Conservation (phyloP, 2,888 invertebrate species). For the Drosophila meridionalis region DNA sequence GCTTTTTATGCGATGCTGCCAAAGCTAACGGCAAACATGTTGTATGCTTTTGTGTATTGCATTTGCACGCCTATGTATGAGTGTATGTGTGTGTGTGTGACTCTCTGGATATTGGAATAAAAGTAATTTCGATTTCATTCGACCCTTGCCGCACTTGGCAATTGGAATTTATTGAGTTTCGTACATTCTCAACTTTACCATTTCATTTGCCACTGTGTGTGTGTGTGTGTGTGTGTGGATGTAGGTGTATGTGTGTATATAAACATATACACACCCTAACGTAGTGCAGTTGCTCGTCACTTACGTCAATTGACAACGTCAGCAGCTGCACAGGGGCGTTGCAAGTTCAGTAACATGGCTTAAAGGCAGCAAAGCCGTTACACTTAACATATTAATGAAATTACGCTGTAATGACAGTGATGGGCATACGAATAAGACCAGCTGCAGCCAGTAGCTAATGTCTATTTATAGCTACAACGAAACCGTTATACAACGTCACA, state of each 20-base stretch:
- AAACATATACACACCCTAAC: constrained; percentile 1
- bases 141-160: constrained; percentile 19
- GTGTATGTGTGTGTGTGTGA: constrained; percentile 5
- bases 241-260: too few species aligned
- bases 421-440: not conserved
- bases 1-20: constrained; percentile 64
- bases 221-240: not conserved
- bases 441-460: not conserved
- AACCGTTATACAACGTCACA: not conserved
- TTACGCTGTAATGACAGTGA: not conserved
- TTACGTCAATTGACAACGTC: constrained; percentile 42
- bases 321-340: constrained; percentile 7
- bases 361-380: not conserved
- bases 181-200: constrained; percentile 69
- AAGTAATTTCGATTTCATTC: constrained; percentile 63
- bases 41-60: constrained; percentile 13
- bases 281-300: constrained; percentile 6
- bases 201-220: constrained; percentile 30
- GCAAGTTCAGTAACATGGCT: constrained; percentile 14
- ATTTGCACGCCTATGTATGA: constrained; percentile 6
- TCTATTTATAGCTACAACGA: constrained; percentile 2
- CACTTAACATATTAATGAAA: not conserved
- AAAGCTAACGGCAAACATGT: constrained; percentile 29
- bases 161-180: constrained; percentile 21
- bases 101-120: constrained; percentile 29